Base-by-base conservation (phyloP, 2,888 invertebrate species). In the Pristionchus arcanus region DNA sequence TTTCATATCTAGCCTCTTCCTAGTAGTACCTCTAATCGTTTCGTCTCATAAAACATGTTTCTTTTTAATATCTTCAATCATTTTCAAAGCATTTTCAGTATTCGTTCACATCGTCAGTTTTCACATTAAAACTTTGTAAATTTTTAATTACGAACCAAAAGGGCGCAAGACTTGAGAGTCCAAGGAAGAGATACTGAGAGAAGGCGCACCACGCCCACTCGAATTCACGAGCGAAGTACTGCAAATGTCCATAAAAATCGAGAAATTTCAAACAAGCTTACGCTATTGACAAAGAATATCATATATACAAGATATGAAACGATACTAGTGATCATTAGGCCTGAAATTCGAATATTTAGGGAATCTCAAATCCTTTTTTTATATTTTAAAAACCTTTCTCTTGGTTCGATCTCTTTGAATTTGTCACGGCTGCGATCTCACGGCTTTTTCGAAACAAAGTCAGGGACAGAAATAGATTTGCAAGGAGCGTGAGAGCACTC, bases 161-260 rank as follows among this genome's bases (percentile, higher is more conserved):
- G 2, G 77, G 77, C 5, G 77, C 9, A 11, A 42, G 77, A 21
- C 77, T 42, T 5, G 77, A 77, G 21, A 77, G 25, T 25, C 77
- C 77, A 21, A 77, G 37, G 77, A 42, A 77, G 21, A 77, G 42
- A n/a, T n/a, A 77, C 42, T 77, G 77, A 25, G 77, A 77, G 77
- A 77, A 77, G 25, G 77, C 42, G 25, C 34, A 49, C 77, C 77
- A 77, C 1, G 42, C 31, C 77, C 77, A 77, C 21, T 42, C 42
- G 42, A 77, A 77, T 77, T 77, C 77, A 4, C 77, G 37, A 34
- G 77, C 77, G 49, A 77, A 25, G 42, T 42, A 42, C 77, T 77
- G 77, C 21, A 21, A 77, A 25, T 21, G 21, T 31, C 15, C 5
- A 5, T 66, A 28, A 66, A 15, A 31, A 34, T 31, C 4, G 15